Base-by-base conservation (phyloP, 2,888 invertebrate species). In the Latheticus oryzae region DNA sequence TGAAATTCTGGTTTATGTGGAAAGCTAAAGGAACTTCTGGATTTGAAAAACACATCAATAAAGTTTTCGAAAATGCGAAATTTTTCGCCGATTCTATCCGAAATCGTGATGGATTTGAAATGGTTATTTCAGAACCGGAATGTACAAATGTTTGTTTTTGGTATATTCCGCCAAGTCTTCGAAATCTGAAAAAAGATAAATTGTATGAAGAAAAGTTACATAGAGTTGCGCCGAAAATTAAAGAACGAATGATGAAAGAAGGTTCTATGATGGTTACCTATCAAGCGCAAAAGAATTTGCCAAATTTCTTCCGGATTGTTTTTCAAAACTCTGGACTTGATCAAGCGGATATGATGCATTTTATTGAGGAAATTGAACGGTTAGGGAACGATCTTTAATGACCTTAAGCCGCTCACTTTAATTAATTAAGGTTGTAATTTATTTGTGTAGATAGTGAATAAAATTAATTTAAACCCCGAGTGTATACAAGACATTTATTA, bases 1-100 rank as follows among this genome's bases (percentile, higher is more conserved):
- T 97, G 60, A 98, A 98, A 78, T 91, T 97, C 76, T 98, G 97
- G 97, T 89, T 95, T 74, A 95, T 96, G 94, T 97, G 97, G 97
- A 93, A 96, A 73, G 95, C 97, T 2, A 97, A 97, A 78, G 93
- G 93, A 0, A 87, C 86, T 0, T 79, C 80, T 33, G 94, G 93
- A 0, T 82, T 93, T 17, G 89, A 90, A 67, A 83, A 84, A 48
- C 93, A 93, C 72, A 83, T 94, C 13, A 88, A 94, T 65, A 86
- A 85, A 55, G 82, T 93, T 0, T 92, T 93, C 72, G 87, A 88
- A 54, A 87, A 89, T 72, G 86, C 92, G 0, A 82, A 83, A 60
- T 90, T 84, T 73, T 91, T 93, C 73, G 82, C 87, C 0, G 82
- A 86, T 28, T 81, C 85, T 53, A 85, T 93, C 15, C 83, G 83